Evolutionary conservation across 1,140 invertebrate species (phyloP), one percentile per base, ranked within the genome.

Genomic region (Cydia fagiglandana): DNA sequence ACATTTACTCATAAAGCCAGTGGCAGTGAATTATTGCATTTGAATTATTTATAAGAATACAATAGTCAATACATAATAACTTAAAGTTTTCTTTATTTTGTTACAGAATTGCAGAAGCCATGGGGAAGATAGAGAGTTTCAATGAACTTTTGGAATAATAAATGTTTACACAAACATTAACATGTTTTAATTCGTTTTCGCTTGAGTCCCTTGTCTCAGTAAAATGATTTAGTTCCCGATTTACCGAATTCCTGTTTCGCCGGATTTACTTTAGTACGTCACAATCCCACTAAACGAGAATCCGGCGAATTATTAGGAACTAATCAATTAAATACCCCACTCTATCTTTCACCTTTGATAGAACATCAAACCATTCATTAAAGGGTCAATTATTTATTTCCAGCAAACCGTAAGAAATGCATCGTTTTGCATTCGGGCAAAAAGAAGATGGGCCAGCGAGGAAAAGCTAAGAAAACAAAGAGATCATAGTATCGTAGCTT

Each of bases 401-500:
- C 77, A 81, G 79, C 75, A 73, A 78, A 79, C 74, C 73, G 73
- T 17, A 82, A 79, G 64, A 83, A 80, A 74, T 81, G 77, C 64
- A 77, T 81, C 20, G 82, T 76, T 68, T 38, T 81, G 28, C 84
- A 83, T 24, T 76, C 83, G 61, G 81, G 77, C 17, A 87, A 83
- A 28, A 78, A 79, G 76, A 80, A 86, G 81, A 81, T 78, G 66
- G 70, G 79, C 24, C 76, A 68, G 28, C 64, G 81, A 75, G 77
- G 81, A 61, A 83, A 84, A 34, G 61, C 79, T 73, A 84, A 80
- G 74, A 79, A 74, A 64, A 82, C 85, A 85, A 89, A 89, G 81
- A 86, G 84, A 61, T 64, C 77, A 74, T 81, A 81, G 76, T 38
- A 17, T 78, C 78, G 53, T 79, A 79, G 73, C 45, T 68, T 70